Evolutionary conservation across 2,888 invertebrate species (phyloP), one percentile per base, ranked within the genome.

Genomic region (Chrysolina haemoptera): DNA sequence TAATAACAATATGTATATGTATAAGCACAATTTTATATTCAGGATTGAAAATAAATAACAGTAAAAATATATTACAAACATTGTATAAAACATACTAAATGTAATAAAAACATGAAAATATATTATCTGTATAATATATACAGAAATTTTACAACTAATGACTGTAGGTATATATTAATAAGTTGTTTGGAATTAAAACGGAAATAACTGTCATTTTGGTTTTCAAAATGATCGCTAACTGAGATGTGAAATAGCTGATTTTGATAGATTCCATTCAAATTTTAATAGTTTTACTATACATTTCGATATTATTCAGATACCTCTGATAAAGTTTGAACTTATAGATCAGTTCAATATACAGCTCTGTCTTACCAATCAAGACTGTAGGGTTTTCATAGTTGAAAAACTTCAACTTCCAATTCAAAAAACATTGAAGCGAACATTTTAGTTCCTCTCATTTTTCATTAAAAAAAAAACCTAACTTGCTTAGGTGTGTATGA

Each of bases 51-150:
- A 87, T 86, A 86, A 87, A 86, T 86, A 86, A 87, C 86, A 84
- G 84, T 85, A 86, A 86, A 86, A 86, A 85, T 86, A 87, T 86
- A 86, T 85, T 87, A 86, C 85, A 85, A 85, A 85, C 84, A 82
- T 78, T 84, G 85, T 87, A 87, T 86, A 86, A 87, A 87, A 87
- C 85, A 85, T 86, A 86, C 83, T 85, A 85, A 85, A 84, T 84
- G 82, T 84, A 86, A 86, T 85, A 86, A 84, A 81, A 84, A 84
- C 82, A 82, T 83, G 80, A 82, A 86, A 84, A 84, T 86, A 85
- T 84, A 79, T 81, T 80, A 78, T 83, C 86, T 86, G 86, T 85
- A 86, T 86, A 86, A 84, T 87, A 86, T 86, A 86, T 85, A 86
- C 85, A 86, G 85, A 85, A 76, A 71, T 76, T 78, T 81, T 83